Evolutionary conservation across 2,113 vertebrate species (phyloP), one percentile per base, ranked within the genome.

Genomic region (Suncus etruscus): DNA sequence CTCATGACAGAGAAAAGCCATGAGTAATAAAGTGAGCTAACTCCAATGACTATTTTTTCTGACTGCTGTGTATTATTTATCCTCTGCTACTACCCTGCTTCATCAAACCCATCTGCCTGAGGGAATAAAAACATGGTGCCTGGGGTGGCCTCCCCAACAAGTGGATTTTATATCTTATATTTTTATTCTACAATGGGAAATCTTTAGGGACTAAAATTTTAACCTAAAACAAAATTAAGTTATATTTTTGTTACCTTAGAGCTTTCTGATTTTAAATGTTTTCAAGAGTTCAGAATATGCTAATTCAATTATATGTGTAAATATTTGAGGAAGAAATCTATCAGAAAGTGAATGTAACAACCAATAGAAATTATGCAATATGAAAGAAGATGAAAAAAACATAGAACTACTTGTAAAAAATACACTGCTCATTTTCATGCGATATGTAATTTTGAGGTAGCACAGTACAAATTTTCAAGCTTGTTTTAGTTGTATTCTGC

Each of bases 251-350:
- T 8, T 68, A 20, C 83, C 39, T 63, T 8, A 11, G 31, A 73
- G 74, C 61, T 47, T 16, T 54, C 74, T 27, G 31, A 27, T 25
- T 89, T 91, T n/a, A 94, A 87, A 83, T 54, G 10, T 24, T 12
- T 91, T 77, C 24, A 24, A 83, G 75, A 85, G 81, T 27, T 48
- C 32, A 69, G 54, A 73, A 25, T 2, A 7, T 47, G 65, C 45
- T 51, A 68, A 76, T 83, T 94, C 73, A 77, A 69, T 73, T 83
- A 74, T 47, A 11, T 7, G 31, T 70, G 24, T 18, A 32, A 87
- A 84, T 24, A 16, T 81, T 77, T 48, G n/a, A 87, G 45, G 78
- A 84, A 74, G 47, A 91, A 87, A 68, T 84, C 8, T 20, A 69
- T 11, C 72, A 29, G 51, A 95, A 80, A 51, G 29, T 74, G 48